A percentile compares a stretch with the other conserved stretches of the same genome.
Conservation (phyloP, 2,797 vertebrate species). For the Chiroxiphia lanceolata region DNA sequence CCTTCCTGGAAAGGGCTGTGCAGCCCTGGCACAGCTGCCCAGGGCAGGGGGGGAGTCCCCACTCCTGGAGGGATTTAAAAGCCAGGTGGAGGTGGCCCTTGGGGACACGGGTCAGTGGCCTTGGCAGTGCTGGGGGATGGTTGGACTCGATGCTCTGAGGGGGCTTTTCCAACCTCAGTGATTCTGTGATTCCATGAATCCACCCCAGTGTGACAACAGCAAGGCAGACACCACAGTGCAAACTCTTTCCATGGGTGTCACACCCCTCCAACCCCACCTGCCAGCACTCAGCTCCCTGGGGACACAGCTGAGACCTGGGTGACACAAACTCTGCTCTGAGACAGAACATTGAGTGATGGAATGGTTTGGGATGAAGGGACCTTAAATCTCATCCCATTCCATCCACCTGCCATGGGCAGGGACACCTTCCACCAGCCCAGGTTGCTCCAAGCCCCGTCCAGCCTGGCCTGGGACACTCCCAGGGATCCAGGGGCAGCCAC, state of each 20-base stretch:
- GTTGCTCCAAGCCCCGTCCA: not conserved
- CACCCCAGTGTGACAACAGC: accelerated
- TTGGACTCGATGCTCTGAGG: not conserved
- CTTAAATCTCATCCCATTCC: accelerated
- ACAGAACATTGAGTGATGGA: not conserved
- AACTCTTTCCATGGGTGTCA: not conserved
- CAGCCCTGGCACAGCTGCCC: not conserved
- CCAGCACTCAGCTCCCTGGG: not conserved
- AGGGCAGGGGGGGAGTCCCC: not conserved
- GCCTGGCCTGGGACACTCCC: not conserved
- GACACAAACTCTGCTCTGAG: not conserved
- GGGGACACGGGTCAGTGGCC: not conserved
- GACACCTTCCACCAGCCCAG: not conserved
- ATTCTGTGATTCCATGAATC: not conserved
- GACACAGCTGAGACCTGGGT: accelerated
- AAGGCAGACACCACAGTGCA: not conserved
- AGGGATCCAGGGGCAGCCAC: not conserved
- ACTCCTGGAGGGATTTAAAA: not conserved
- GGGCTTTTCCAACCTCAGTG: not conserved
- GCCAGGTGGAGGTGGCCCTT: not conserved
- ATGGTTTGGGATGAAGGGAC: not conserved
- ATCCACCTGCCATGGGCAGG: not conserved
- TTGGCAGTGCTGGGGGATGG: not conserved
- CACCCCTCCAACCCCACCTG: not conserved
- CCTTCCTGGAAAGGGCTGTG: not conserved